Percentiles rank a stretch among this genome's conserved stretches.
These are phyloP conservation scores for Notothenia coriiceps DNA, from an alignment of 2,113 vertebrate species.

Conservation along the genomic window DNA sequence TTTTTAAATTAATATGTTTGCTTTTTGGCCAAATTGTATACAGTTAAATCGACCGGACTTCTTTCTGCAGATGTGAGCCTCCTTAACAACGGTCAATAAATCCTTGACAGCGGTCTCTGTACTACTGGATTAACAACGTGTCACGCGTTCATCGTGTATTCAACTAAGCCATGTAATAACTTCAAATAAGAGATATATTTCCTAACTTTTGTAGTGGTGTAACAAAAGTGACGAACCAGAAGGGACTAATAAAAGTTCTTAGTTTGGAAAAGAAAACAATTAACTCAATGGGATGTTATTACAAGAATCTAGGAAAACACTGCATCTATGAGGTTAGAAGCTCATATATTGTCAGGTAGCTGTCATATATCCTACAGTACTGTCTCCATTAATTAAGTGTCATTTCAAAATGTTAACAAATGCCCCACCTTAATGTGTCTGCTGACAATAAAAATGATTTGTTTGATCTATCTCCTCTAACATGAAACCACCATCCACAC, in stretches of 20 bases:
- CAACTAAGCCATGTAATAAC: too few relatives aligned
- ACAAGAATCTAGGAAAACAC: background rate
- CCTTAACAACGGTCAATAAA: too few relatives aligned
- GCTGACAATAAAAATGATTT: slow-evolving; percentile 75
- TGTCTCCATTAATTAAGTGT: slow-evolving; percentile 61
- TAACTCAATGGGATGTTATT: background rate
- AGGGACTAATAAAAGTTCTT: slow-evolving; percentile 5
- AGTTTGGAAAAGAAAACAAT: background rate
- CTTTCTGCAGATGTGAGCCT: too few relatives aligned
- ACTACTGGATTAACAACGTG: too few relatives aligned
- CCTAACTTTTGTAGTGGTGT: background rate
- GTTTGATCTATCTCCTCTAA: slow-evolving; percentile 58
- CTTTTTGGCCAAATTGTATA: too few relatives aligned
- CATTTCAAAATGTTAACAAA: slow-evolving; percentile 72
- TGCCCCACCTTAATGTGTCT: slow-evolving; percentile 46
- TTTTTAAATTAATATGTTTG: too few relatives aligned
- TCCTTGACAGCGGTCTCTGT: too few relatives aligned
- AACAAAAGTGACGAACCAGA: background rate
- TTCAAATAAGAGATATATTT: slow-evolving; percentile 1
- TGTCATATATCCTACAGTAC: slow-evolving; percentile 31
- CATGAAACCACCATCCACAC: slow-evolving; percentile 43
- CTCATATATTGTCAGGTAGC: slow-evolving; percentile 32
- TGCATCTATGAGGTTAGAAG: background rate
- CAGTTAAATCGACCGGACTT: too few relatives aligned
- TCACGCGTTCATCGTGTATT: too few relatives aligned